Conservation (phyloP, 2,797 vertebrate genomes). For the Dermochelys coriacea region DNA sequence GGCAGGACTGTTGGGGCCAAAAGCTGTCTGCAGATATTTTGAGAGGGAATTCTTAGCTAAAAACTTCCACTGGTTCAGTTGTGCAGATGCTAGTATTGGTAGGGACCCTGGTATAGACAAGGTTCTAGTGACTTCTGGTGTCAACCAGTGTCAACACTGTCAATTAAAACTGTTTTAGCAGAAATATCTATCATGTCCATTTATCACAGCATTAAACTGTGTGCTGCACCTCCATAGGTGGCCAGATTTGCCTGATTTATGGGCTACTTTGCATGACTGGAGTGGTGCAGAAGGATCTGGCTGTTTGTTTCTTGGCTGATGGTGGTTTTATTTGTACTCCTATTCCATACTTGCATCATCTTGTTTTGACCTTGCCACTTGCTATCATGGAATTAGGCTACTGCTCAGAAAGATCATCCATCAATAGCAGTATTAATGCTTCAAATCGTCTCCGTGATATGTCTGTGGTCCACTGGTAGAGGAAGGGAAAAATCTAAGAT, state of each 20-base stretch:
- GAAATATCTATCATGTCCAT: not conserved
- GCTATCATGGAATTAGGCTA: not conserved
- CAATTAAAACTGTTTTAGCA: not conserved
- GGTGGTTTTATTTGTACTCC: not conserved
- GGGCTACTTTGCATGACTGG: not conserved
- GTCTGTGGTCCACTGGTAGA: not conserved
- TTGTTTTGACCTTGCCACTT: not conserved
- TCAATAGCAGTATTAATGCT: not conserved
- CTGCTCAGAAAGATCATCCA: not conserved
- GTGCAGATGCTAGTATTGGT: too few species aligned
- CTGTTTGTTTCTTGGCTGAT: accelerated
- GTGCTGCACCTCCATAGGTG: not conserved
- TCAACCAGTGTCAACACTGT: not conserved
- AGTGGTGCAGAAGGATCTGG: not conserved
- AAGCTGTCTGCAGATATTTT: not conserved
- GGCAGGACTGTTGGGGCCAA: not conserved
- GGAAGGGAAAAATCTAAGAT: not conserved
- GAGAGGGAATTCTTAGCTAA: not conserved
- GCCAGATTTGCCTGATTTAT: not conserved
- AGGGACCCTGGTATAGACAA: not conserved
- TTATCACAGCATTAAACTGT: not conserved
- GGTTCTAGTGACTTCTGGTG: not conserved
- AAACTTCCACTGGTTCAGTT: too few species aligned
- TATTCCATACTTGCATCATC: not conserved
- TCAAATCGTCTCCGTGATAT: not conserved